A percentile compares a stretch with the other conserved stretches of the same genome.
These are phyloP conservation scores for Scelioninae gen. 1 DNA, from an alignment of 2,888 invertebrate genomes.

Conservation along the genomic window DNA sequence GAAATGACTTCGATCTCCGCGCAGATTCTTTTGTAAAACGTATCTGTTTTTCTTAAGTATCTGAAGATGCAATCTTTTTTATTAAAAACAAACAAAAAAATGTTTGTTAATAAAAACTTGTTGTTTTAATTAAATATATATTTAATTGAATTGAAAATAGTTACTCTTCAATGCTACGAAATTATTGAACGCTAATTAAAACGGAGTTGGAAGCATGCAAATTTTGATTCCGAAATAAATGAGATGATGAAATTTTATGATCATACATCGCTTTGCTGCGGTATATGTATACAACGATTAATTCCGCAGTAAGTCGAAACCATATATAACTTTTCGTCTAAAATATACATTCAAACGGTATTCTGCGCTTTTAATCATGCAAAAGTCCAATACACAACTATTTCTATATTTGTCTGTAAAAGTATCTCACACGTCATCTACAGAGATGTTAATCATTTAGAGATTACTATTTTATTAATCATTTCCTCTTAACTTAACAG, in stretches of 20 bases:
- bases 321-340: conserved; percentile 55
- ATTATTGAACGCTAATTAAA: conserved; percentile 29
- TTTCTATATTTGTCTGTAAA: conserved; percentile 55
- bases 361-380: conserved; percentile 62
- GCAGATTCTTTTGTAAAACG: conserved; percentile 55
- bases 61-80: conserved; percentile 32
- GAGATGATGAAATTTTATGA: conserved; percentile 59
- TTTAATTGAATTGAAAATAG: too few relatives aligned
- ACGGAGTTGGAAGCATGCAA: too few relatives aligned
- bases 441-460: conserved; percentile 36
- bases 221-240: conserved; percentile 25
- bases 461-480: conserved; percentile 53
- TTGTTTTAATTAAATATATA: not conserved
- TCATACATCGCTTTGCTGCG: conserved; percentile 46
- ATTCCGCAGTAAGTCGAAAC: conserved; percentile 51
- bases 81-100: too few relatives aligned
- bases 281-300: conserved; percentile 53
- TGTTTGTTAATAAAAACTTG: too few relatives aligned
- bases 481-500: conserved; percentile 21
- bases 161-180: conserved; percentile 12
- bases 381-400: conserved; percentile 51
- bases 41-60: conserved; percentile 64
- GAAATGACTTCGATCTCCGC: conserved; percentile 76
- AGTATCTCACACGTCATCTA: conserved; percentile 38
- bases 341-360: conserved; percentile 52